Evolutionary conservation across 1,140 invertebrate genomes (phyloP).

Genomic region (Magallana angulata): DNA sequence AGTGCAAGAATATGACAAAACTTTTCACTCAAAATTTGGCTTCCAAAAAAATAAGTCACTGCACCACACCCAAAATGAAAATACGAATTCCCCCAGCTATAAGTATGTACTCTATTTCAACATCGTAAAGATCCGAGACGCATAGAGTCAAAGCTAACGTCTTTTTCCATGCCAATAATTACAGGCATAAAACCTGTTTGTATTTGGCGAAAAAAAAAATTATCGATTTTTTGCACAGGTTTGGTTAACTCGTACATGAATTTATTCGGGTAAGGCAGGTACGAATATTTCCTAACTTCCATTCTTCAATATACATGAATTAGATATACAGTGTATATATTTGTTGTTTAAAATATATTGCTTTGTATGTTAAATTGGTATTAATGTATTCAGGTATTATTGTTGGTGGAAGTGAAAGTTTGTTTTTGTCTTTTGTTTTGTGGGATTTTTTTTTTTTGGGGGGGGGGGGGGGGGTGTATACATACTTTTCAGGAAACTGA

Average conservation of each 20-base stretch:
- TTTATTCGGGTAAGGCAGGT: neutral
- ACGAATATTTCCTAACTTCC: too few species aligned
- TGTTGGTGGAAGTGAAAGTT: too few species aligned
- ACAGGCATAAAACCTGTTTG: neutral
- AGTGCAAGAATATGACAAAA: neutral
- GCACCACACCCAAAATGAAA: neutral
- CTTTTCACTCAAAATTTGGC: neutral
- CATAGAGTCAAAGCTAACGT: neutral
- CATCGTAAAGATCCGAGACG: neutral
- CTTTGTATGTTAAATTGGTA: neutral
- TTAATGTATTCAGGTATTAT: neutral
- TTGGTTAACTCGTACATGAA: neutral
- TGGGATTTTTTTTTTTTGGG: too few species aligned
- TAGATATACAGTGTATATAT: too few species aligned
- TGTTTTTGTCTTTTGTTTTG: too few species aligned
- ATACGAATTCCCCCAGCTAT: neutral
- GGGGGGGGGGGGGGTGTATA: too few species aligned
- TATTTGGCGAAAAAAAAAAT: constrained; percentile 14
- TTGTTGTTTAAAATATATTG: too few species aligned
- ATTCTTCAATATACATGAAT: too few species aligned
- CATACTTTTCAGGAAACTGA: too few species aligned
- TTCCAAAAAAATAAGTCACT: neutral
- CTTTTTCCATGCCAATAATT: neutral
- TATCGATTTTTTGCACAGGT: neutral
- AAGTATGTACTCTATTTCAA: neutral